phyloP scores from a whole-genome alignment of 2,113 vertebrate species.

The Ceyx margarethae region DNA sequence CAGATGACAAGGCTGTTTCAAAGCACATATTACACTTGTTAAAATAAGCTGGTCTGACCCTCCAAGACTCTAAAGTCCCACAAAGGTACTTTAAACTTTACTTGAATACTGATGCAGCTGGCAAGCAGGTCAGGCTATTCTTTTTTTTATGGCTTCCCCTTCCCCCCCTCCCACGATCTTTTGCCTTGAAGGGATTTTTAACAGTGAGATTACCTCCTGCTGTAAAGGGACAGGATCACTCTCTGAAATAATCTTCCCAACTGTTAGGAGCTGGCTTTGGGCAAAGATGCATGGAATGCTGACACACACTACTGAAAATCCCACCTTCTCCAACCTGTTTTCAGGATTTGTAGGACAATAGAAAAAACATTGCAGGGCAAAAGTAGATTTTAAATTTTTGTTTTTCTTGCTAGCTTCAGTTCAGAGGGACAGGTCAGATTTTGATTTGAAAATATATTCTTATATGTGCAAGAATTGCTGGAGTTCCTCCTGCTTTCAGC shows the following conservation, averaged over 20 bases:
- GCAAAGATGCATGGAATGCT: neutral
- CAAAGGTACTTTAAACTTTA: conserved; percentile 62
- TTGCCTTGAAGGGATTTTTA: conserved; percentile 41
- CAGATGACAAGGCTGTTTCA: conserved; percentile 38
- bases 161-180: neutral
- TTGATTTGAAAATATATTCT: neutral
- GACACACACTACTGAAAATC: neutral
- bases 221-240: neutral
- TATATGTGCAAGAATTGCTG: neutral
- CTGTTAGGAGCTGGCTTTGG: conserved; percentile 2
- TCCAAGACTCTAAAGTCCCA: conserved; percentile 11
- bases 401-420: neutral
- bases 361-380: neutral
- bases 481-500: neutral
- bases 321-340: neutral
- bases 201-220: conserved; percentile 2
- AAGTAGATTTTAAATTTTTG: neutral
- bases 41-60: conserved; percentile 16
- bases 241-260: conserved; percentile 17
- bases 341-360: neutral
- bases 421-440: neutral
- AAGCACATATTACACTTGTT: conserved; percentile 29
- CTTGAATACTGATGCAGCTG: conserved; percentile 62
- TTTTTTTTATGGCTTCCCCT: neutral
- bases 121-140: conserved; percentile 19